phyloP scores from a whole-genome alignment of 2,888 invertebrate genomes.

The Agrilus biguttatus region DNA sequence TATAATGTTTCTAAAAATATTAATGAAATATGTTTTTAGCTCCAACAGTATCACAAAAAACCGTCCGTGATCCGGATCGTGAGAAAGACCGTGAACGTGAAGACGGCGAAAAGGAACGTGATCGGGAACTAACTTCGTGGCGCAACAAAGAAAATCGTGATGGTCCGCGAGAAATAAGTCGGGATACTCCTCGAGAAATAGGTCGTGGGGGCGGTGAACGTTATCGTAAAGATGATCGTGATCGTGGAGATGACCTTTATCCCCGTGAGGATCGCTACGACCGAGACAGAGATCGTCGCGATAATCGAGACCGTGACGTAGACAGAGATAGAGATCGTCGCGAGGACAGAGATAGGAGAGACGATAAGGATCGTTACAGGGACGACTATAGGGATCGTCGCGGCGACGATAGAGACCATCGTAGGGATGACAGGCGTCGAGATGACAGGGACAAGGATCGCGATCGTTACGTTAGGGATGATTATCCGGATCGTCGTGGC shows the following conservation, averaged over 20 bases:
- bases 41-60: too few species aligned
- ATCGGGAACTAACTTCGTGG: conserved; percentile 1
- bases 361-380: conserved; percentile 6
- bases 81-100: conserved; percentile 6
- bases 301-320: conserved; percentile 2
- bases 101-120: conserved; percentile 1
- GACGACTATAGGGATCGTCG: conserved; percentile 5
- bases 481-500: conserved; percentile 6
- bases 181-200: neutral
- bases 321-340: conserved; percentile 4
- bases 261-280: conserved; percentile 5
- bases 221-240: conserved; percentile 6
- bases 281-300: conserved; percentile 1
- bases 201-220: conserved; percentile 7
- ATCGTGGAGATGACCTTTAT: conserved; percentile 10
- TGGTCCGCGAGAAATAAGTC: conserved; percentile 1
- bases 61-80: conserved; percentile 5
- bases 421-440: neutral
- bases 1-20: too few species aligned
- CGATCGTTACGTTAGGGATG: conserved; percentile 5
- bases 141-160: conserved; percentile 5
- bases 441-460: conserved; percentile 1
- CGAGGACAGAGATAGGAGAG: conserved; percentile 7
- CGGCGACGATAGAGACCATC: conserved; percentile 9
- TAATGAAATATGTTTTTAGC: too few species aligned